A percentile compares a stretch with the other conserved stretches of the same genome.
Evolutionary conservation across 2,113 vertebrate species (phyloP).

Genomic region (Thamnophis sirtalis): DNA sequence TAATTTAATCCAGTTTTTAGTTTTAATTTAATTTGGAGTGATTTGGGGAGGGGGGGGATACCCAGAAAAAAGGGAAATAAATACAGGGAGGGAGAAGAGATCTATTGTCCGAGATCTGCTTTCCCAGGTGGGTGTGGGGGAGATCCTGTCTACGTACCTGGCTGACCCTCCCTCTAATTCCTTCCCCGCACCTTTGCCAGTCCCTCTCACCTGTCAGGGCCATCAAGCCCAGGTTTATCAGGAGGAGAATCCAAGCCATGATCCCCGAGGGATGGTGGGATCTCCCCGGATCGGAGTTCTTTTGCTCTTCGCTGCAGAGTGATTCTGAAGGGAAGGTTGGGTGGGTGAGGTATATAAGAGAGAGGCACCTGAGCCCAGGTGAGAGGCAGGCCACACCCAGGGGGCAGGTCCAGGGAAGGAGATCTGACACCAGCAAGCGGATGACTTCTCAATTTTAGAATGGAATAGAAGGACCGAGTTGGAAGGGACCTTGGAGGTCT

Average conservation of each 20-base stretch:
- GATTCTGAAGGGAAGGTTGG: neutral
- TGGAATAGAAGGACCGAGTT: too few species aligned
- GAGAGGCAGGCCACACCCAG: neutral
- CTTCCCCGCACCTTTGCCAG: neutral
- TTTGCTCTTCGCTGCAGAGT: neutral
- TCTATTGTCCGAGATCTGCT: neutral
- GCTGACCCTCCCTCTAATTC: neutral
- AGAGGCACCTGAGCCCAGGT: neutral
- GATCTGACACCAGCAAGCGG: too few species aligned
- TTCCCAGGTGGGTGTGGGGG: neutral
- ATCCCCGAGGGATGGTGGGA: neutral
- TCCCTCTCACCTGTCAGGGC: neutral
- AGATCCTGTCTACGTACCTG: neutral
- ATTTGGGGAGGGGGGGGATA: accelerated
- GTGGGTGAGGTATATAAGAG: neutral
- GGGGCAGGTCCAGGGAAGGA: neutral
- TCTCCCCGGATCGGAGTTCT: neutral
- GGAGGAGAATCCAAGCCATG: neutral
- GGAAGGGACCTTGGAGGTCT: too few species aligned
- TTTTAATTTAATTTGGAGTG: too few species aligned
- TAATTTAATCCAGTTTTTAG: neutral
- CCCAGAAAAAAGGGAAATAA: neutral
- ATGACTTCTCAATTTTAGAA: neutral
- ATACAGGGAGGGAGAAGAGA: neutral
- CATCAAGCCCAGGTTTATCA: neutral